Evolutionary conservation across 2,113 vertebrate genomes (phyloP).

Genomic region (Opisthocomus hoazin): DNA sequence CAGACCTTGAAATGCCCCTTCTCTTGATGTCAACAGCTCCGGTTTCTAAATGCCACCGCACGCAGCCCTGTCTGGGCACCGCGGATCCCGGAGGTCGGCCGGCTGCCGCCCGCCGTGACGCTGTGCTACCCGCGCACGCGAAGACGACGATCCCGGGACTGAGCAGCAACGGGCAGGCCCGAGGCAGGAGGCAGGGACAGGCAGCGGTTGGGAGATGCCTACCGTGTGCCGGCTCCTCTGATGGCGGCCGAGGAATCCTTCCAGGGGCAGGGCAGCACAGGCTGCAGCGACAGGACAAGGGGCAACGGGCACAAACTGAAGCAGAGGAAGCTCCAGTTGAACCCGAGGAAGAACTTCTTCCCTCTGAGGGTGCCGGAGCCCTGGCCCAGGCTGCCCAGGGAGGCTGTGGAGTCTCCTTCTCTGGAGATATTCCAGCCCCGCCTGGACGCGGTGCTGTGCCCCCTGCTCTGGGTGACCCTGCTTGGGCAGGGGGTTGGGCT

Average conservation of each 20-base stretch:
- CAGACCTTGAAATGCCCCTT: background rate
- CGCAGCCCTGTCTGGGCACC: background rate
- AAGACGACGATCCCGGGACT: background rate
- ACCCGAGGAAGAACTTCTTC: no score
- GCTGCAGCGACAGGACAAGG: no score
- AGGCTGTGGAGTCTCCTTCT: no score
- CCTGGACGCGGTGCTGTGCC: no score
- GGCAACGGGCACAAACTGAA: no score
- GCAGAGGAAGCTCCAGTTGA: no score
- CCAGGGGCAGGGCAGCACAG: background rate
- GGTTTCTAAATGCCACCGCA: background rate
- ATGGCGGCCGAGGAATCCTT: background rate
- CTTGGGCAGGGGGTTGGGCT: no score
- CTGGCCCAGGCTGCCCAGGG: no score
- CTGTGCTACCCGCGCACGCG: no score
- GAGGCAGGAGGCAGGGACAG: background rate
- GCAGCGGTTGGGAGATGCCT: background rate
- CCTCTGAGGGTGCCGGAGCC: no score
- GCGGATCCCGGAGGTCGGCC: background rate
- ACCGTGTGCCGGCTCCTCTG: background rate
- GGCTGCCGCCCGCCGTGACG: background rate
- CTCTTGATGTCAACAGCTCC: background rate
- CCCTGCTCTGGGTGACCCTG: no score
- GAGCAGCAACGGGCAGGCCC: background rate
- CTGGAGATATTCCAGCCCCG: no score